These are phyloP conservation scores for Sarcophaga variegata DNA, from an alignment of 2,888 invertebrate genomes.

Conservation along the genomic window DNA sequence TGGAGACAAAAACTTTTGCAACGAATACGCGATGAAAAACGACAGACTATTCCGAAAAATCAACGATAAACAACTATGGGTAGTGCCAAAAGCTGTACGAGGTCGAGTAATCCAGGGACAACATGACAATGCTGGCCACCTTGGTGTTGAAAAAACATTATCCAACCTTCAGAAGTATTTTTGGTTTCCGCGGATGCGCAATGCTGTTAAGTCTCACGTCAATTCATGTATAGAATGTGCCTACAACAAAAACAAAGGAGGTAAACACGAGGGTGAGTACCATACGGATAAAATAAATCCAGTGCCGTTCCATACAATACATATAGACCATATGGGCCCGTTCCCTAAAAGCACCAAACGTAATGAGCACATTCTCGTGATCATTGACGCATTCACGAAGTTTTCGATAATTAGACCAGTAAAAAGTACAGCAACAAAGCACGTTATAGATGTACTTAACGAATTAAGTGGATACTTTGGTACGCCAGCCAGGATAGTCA, in stretches of 20 bases:
- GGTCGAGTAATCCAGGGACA: slow-evolving; percentile 31
- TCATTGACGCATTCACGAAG: slow-evolving; percentile 28
- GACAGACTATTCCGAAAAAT: slow-evolving; percentile 48
- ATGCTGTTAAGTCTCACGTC: no score
- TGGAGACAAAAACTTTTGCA: no score
- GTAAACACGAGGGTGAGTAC: no score
- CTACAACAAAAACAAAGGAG: no score
- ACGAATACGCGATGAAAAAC: no score
- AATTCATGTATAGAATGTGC: no score
- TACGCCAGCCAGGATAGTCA: no score
- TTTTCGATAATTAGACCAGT: slow-evolving; percentile 10
- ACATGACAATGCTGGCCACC: background rate
- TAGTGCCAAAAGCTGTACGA: slow-evolving; percentile 58
- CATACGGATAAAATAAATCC: no score
- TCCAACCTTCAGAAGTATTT: no score
- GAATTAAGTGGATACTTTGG: background rate
- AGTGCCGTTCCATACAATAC: no score
- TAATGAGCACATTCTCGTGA: background rate
- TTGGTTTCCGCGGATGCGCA: background rate
- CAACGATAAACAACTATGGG: slow-evolving; percentile 43
- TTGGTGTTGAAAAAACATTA: no score
- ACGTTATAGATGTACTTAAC: slow-evolving; percentile 8
- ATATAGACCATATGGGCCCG: no score
- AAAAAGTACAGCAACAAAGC: slow-evolving; percentile 28
- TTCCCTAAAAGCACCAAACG: background rate